Evolutionary conservation across 1,140 invertebrate species (phyloP).

Genomic region (Drosophila littoralis): DNA sequence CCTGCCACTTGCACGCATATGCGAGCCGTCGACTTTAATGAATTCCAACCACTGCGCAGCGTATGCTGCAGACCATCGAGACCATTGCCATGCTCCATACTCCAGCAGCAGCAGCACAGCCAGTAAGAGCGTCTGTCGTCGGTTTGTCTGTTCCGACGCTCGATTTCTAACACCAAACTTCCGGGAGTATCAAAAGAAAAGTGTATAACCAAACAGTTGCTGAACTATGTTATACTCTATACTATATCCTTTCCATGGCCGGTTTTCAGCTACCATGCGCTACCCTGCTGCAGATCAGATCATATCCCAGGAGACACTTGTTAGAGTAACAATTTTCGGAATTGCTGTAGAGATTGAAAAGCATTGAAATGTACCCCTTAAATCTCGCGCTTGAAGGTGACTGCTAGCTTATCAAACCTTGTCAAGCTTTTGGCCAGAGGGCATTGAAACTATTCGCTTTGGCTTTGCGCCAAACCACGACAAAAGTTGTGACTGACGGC

Average conservation of each 20-base stretch:
- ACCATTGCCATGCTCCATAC: background rate
- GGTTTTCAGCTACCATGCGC: too few relatives aligned
- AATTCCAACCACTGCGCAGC: slow-evolving; percentile 37
- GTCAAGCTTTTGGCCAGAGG: slow-evolving; percentile 6
- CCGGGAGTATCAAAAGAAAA: slow-evolving; percentile 34
- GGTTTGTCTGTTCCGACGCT: slow-evolving; percentile 51
- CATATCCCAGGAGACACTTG: background rate
- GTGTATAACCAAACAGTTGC: background rate
- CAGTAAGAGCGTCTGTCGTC: slow-evolving; percentile 35
- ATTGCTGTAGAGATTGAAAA: background rate
- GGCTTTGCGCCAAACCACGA: slow-evolving; percentile 74
- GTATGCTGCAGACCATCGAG: slow-evolving; percentile 36
- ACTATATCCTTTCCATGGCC: background rate
- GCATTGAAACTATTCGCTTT: slow-evolving; percentile 55
- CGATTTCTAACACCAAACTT: slow-evolving; percentile 80
- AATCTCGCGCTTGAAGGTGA: background rate
- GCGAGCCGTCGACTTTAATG: slow-evolving; percentile 33
- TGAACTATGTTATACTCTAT: slow-evolving; percentile 4
- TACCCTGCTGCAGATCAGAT: background rate
- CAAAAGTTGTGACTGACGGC: slow-evolving; percentile 77
- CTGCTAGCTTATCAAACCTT: slow-evolving; percentile 22
- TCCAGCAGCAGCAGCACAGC: background rate
- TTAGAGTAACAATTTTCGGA: too few relatives aligned
- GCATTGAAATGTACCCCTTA: background rate
- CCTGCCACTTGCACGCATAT: slow-evolving; percentile 46